Base-by-base conservation (phyloP, 2,888 invertebrate genomes). In the Orthosia gothica region DNA sequence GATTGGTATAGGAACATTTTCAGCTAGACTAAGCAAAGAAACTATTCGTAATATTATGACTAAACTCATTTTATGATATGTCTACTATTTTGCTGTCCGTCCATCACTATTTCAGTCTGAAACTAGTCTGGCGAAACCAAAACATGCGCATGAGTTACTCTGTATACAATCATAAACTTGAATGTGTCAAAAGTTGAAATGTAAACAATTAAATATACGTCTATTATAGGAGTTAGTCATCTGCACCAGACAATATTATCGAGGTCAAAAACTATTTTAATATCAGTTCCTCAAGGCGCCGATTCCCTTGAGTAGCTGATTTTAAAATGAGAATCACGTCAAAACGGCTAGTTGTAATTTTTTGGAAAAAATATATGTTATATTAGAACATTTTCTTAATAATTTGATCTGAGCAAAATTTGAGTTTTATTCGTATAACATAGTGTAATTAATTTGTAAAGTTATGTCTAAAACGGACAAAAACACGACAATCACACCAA, bases 81-180 rank as follows among this genome's bases (percentile, higher is more conserved):
- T 40, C 23, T 70, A 70, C 5, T 15, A 49, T 45, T 50, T 49
- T 15, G 15, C 49, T 26, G 26, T 75, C 18, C 49, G 54, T 26
- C 49, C 11, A 3, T 12, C 26, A 70, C 50, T 78, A 78, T 70
- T 59, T 77, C n/a, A 77, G 69, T 47, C 32, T 59, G 52, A 68
- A 68, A 70, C 23, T n/a, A 20, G 61, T 55, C 71, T 75, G 70
- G 20, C 20, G 3, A 20, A 79, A 70, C 20, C 40, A 54, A 75
- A 79, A 76, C 72, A 79, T 23, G 45, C 61, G 20, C 71, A 16
- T 79, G 54, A 79, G 59, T 71, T 71, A 70, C 32, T 26, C 18
- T 7, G 20, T 62, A 79, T 55, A 75, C 75, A 79, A 13, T 32
- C 57, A n/a, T 74, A 66, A 76, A 67, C 54, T 74, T 40, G 15